Evolutionary conservation across 1,140 invertebrate species (phyloP), one percentile per base, ranked within the genome.

Genomic region (Bombus terrestris): DNA sequence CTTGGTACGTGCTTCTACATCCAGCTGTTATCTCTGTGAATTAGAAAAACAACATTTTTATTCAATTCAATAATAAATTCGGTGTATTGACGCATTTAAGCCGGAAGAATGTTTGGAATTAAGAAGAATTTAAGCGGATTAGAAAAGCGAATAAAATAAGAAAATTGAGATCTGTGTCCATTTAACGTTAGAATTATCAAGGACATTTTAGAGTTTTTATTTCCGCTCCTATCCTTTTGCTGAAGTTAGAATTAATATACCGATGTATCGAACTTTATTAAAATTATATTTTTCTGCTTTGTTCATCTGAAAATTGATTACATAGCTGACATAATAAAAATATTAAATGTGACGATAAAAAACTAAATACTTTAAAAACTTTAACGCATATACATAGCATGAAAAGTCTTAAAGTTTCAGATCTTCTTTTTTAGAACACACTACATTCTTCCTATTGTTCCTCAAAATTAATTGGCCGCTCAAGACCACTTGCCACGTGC

Each of bases 391-490:
- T 53, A 53, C 47, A 53, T 53, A 53, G 18, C 32, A 32, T 66
- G 66, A 69, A 69, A 37, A 69, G 37, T 25, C 25, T 71, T 13
- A 4, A 15, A 39, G 18, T 37, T 12, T 39, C 28, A 15, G 2
- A 37, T n/a, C 32, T 25, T 25, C 3, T 73, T 72, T 53, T 53
- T 75, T 53, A 12, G 73, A 74, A 53, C 18, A 53, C 15, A 10
- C 43, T 22, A 32, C 32, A 35, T 74, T 74, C 43, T 53, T 25
- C 43, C 73, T 74, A 74, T 74, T 74, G 73, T 74, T 53, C 43
- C 47, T 35, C 22, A 32, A 74, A 53, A 74, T 74, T 74, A 74
- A 74, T 74, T 74, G 73, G 41, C 41, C 43, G 22, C 41, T 74
- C 43, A 53, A 53, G 41, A 13, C 41, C 28, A 73, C 72, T 73